Base-by-base conservation (phyloP, 1,140 invertebrate species). In the Drosophila dunni region DNA sequence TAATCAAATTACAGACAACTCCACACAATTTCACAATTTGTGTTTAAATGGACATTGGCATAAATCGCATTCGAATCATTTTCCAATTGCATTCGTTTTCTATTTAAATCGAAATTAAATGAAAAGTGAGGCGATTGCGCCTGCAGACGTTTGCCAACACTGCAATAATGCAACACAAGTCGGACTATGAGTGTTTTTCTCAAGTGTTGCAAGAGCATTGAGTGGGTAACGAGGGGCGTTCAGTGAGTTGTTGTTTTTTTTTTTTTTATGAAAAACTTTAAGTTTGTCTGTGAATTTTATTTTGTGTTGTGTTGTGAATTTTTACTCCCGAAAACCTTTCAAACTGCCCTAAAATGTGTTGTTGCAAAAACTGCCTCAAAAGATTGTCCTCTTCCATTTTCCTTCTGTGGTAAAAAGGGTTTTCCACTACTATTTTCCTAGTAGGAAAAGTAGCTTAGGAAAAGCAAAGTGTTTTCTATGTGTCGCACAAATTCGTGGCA, bases 31-130 rank as follows among this genome's bases (percentile, higher is more conserved):
- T 65, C 54, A 68, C 56, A 42, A 72, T 45, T 73, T 38, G 34
- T 33, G 8, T 8, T 74, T 56, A 64, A 63, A 65, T 62, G 42
- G 33, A 77, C 36, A 83, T 60, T 66, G 36, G 38, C 50, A 45
- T 62, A 80, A 80, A 62, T 42, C 33, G 20, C 42, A 3, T 46
- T 70, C 34, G 62, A 76, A 72, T 78, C 45, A 62, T 38, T 63
- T 76, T 78, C n/a, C 13, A 71, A 64, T 78, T 75, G 57, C 48
- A 63, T 54, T 63, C 48, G 34, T 65, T 75, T 75, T 54, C 53
- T 44, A 71, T 33, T 75, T 75, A 66, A 78, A 75, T 29, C 40
- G 76, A 46, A 60, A 69, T 79, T 68, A 69, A 79, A 68, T 68
- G 50, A 69, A 78, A 78, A 75, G 54, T 53, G 65, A 61, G 17